phyloP scores from a whole-genome alignment of 2,113 vertebrate species.

The Phylloscopus trochiloides region DNA sequence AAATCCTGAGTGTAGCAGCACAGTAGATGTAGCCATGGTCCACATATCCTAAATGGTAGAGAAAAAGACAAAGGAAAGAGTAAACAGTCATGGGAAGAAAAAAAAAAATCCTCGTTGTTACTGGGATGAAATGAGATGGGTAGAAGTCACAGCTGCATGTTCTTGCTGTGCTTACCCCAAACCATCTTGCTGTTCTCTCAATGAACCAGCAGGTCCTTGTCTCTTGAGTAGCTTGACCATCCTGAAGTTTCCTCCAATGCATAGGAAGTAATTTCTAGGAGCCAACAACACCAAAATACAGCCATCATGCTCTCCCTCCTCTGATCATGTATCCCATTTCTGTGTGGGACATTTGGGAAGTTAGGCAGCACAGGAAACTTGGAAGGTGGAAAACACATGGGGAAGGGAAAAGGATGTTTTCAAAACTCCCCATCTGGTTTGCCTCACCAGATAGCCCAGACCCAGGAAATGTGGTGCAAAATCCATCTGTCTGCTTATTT shows the following conservation, averaged over 20 bases:
- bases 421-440: background rate
- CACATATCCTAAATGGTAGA: background rate
- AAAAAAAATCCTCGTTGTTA: background rate
- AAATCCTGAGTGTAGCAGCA: background rate
- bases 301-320: background rate
- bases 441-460: background rate
- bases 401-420: background rate
- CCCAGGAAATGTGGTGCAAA: background rate
- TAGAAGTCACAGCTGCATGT: background rate
- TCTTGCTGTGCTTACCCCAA: background rate
- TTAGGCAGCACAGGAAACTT: background rate
- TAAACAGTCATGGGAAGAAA: background rate
- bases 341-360: background rate
- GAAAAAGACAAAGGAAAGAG: background rate
- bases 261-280: background rate
- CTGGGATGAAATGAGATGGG: background rate
- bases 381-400: background rate
- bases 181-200: background rate
- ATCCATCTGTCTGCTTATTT: background rate
- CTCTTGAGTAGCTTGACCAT: background rate
- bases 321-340: rapidly evolving
- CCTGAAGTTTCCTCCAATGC: background rate
- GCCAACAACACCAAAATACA: background rate
- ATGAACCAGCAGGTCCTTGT: background rate
- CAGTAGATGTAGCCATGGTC: background rate